Conservation (phyloP, 2,888 invertebrate genomes). For the Plebejus melissa region DNA sequence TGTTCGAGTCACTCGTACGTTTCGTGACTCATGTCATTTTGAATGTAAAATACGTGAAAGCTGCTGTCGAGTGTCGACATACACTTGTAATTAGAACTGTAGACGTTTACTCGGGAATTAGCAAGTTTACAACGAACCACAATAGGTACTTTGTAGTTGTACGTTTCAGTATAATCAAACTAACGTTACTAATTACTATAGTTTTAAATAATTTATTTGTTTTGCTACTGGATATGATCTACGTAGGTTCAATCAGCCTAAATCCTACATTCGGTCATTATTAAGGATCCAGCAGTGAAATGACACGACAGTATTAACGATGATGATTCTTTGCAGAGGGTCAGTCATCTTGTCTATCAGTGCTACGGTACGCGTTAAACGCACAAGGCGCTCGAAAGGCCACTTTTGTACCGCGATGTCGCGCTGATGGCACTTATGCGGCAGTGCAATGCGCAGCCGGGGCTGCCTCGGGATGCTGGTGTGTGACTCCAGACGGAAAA, state of each 20-base stretch:
- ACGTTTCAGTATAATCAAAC: background rate
- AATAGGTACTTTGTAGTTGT: background rate
- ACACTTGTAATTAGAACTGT: slow-evolving; percentile 13
- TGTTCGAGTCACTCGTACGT: background rate
- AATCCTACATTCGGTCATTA: background rate
- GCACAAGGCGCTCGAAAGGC: slow-evolving; percentile 68
- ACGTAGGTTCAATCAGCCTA: no score
- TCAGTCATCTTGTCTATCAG: slow-evolving; percentile 74
- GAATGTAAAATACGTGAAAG: slow-evolving; percentile 15
- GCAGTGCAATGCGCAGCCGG: slow-evolving; percentile 91
- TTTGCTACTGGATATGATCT: background rate
- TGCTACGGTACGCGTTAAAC: slow-evolving; percentile 61
- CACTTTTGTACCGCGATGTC: slow-evolving; percentile 87
- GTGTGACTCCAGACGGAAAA: slow-evolving; percentile 90
- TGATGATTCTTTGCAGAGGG: slow-evolving; percentile 46
- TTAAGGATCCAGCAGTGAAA: slow-evolving; percentile 16
- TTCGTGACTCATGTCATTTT: slow-evolving; percentile 18
- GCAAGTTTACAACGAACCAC: background rate
- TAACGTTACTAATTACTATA: background rate
- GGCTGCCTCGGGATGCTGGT: slow-evolving; percentile 92
- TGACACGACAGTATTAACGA: background rate
- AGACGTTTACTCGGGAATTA: background rate
- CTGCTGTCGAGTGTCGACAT: background rate
- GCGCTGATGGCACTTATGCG: slow-evolving; percentile 90
- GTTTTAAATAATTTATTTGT: background rate